Evolutionary conservation across 1,140 invertebrate species (phyloP).

Genomic region (Pseudomyrmex sp.): DNA sequence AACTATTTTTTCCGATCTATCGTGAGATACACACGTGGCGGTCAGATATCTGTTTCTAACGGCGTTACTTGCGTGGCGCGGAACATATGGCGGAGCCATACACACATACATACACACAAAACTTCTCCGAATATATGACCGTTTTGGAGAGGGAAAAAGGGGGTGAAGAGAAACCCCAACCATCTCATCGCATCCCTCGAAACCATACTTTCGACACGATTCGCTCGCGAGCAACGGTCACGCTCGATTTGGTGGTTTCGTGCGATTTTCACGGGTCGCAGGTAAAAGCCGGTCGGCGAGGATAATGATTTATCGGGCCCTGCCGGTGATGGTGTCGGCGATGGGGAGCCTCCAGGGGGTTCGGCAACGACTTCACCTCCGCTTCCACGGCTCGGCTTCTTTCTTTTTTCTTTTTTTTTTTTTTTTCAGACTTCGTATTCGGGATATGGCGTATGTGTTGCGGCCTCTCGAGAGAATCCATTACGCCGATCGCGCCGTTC

Average conservation of each 20-base stretch:
- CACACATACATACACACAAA: neutral
- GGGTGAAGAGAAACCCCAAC: neutral
- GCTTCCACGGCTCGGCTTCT: constrained; percentile 3
- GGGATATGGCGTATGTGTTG: constrained; percentile 14
- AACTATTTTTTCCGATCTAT: constrained; percentile 40
- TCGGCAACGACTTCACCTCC: constrained; percentile 35
- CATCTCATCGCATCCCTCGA: constrained; percentile 41
- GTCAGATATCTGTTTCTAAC: constrained; percentile 32
- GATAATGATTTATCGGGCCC: constrained; percentile 57
- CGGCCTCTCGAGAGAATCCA: constrained; percentile 46
- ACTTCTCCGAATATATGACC: constrained; percentile 1
- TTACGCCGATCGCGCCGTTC: constrained; percentile 48
- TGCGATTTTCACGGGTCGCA: constrained; percentile 64
- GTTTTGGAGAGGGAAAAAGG: no score
- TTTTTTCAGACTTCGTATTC: constrained; percentile 24
- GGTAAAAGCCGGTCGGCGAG: constrained; percentile 56
- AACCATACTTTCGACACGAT: constrained; percentile 51
- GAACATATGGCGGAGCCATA: constrained; percentile 40
- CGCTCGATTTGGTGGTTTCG: constrained; percentile 42
- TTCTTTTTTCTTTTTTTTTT: neutral
- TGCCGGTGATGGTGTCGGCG: neutral
- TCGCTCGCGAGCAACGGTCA: constrained; percentile 32
- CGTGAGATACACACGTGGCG: constrained; percentile 1
- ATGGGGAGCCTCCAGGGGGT: constrained; percentile 15
- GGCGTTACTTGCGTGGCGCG: constrained; percentile 24